A percentile compares a stretch with the other conserved stretches of the same genome.
These are phyloP conservation scores for Cossypha caffra DNA, from an alignment of 2,797 vertebrate species.

Conservation along the genomic window DNA sequence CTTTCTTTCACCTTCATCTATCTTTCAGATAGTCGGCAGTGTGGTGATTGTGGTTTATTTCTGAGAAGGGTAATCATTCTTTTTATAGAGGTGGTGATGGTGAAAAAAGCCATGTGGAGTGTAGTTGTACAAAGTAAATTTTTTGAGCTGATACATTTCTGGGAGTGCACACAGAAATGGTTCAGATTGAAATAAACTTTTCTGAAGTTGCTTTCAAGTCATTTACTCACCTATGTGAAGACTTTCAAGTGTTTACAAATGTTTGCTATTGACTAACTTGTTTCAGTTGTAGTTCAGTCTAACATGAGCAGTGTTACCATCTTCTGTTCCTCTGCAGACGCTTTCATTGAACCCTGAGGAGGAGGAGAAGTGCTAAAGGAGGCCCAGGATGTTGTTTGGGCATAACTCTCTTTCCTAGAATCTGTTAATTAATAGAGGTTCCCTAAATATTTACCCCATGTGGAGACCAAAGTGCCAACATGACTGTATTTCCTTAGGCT, in stretches of 20 bases:
- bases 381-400: background rate
- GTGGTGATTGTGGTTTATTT: background rate
- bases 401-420: background rate
- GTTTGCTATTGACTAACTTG: background rate
- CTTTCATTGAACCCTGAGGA: background rate
- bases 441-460: background rate
- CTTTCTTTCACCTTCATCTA: background rate
- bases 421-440: background rate
- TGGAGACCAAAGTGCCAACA: background rate
- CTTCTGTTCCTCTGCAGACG: background rate
- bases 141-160: fast-evolving
- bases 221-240: background rate
- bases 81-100: background rate
- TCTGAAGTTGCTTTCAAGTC: background rate
- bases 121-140: background rate
- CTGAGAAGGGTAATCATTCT: background rate
- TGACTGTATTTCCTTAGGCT: background rate
- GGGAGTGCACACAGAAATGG: background rate
- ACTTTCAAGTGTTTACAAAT: background rate
- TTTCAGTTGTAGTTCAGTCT: background rate
- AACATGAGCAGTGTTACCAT: fast-evolving
- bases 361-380: background rate
- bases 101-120: background rate
- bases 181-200: background rate
- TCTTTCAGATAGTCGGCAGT: background rate